A percentile compares a stretch with the other conserved stretches of the same genome.
phyloP scores from a whole-genome alignment of 2,888 invertebrate species.

The Cotesia congregata region DNA sequence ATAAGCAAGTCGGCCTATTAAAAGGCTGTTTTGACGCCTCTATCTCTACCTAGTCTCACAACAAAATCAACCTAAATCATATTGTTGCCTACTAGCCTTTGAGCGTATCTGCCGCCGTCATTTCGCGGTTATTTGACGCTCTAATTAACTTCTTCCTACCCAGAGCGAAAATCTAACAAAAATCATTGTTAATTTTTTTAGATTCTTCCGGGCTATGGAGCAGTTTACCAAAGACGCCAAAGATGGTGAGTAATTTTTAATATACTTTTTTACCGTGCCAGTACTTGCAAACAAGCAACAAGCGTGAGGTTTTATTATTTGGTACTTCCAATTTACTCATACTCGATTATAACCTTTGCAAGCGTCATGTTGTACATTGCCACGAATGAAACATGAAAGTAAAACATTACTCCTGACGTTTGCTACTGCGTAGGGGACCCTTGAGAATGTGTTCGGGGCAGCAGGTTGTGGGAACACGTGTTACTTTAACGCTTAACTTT shows the following conservation, averaged over 20 bases:
- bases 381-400: background rate
- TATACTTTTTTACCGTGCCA: background rate
- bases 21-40: too few species aligned
- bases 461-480: too few species aligned
- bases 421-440: slow-evolving; percentile 12
- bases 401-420: background rate
- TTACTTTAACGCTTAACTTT: too few species aligned
- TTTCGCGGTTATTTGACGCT: too few species aligned
- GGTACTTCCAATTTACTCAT: background rate
- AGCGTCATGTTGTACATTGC: background rate
- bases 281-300: background rate
- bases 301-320: background rate
- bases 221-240: slow-evolving; percentile 61
- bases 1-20: too few species aligned
- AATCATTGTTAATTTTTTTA: slow-evolving; percentile 54
- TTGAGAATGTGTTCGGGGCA: too few species aligned
- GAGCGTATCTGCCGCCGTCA: too few species aligned
- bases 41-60: too few species aligned
- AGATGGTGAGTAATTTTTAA: slow-evolving; percentile 63
- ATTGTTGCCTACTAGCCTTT: too few species aligned
- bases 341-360: background rate
- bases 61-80: too few species aligned
- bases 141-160: too few species aligned
- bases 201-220: slow-evolving; percentile 69
- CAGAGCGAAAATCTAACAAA: background rate